Base-by-base conservation (phyloP, 1,140 invertebrate genomes). In the Hydropsyche tenuis region DNA sequence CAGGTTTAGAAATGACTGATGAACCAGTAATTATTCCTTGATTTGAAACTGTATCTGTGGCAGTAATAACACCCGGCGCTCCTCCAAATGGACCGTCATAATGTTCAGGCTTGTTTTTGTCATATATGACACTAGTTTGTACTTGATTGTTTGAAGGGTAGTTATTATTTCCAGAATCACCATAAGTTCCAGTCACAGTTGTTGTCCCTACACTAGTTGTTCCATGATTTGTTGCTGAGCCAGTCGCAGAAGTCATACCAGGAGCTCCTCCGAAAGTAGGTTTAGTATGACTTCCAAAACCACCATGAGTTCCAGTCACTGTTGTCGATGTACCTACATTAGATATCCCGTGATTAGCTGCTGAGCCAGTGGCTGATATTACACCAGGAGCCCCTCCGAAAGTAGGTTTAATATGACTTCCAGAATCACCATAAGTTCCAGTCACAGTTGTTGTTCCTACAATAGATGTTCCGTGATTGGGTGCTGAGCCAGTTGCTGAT, bases 381-480 rank as follows among this genome's bases (percentile, higher is more conserved):
- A 70, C 71, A 51, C 71, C 75, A 22, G 75, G 66, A 51, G 72
- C 72, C 22, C 68, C 66, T 22, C 72, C 75, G 46, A 76, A 73
- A 22, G 16, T 23, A 48, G 42, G 42, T 73, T 62, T 62, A 25
- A 1, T 4, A 5, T 16, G 20, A 27, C 6, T 5, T 14, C 18
- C 23, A 65, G 25, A 4, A n/a, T 9, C 27, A 37, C 63, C n/a
- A n/a, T n/a, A 18, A 68, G n/a, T 45, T 37, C 30, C 30, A 37
- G 4, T 14, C 63, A 7, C 1, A 20, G 16, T 20, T 53, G 51
- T 20, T 53, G 51, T 20, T 11, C 51, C 51, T 4, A 18, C 22
- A 6, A 43, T 6, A 2, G 51, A 20, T 20, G 51, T n/a, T 14
- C 3, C n/a, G 22, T 53, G 51, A 64, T 70, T 70, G 0, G 42